Conservation (phyloP, 2,888 invertebrate species). For the Elmis aenea region DNA sequence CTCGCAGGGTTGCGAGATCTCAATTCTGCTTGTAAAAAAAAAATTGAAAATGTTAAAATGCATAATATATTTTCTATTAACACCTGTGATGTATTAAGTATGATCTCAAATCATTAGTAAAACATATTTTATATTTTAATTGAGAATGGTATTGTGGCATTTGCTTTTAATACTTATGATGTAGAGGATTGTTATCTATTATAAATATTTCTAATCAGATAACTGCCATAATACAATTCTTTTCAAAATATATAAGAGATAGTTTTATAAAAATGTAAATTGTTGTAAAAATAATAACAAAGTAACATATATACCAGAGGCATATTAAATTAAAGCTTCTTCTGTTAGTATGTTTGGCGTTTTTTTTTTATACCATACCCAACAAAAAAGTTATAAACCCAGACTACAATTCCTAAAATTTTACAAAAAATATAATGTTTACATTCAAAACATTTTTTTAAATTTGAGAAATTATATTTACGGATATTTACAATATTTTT, state of each 20-base stretch:
- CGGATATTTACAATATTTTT: no score
- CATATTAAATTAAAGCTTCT: conserved; percentile 2
- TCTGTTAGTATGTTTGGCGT: conserved; percentile 1
- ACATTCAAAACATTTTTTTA: no score
- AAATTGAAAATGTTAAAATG: conserved; percentile 26
- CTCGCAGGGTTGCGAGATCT: conserved; percentile 32
- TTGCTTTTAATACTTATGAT: not conserved
- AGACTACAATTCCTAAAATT: no score
- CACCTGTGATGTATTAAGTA: conserved; percentile 66
- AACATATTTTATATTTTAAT: conserved; percentile 16
- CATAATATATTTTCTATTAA: conserved; percentile 48
- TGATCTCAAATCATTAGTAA: conserved; percentile 55
- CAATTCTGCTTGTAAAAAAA: conserved; percentile 31
- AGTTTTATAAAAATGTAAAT: conserved; percentile 13
- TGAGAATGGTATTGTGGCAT: conserved; percentile 7
- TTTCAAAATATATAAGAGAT: conserved; percentile 1
- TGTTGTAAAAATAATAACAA: conserved; percentile 20
- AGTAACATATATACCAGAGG: conserved; percentile 10
- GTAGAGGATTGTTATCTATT: no score
- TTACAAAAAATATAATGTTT: no score
- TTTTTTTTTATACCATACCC: not conserved
- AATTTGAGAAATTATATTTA: no score
- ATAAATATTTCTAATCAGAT: no score
- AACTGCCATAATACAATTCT: no score
- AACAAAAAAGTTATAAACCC: no score